Percentiles rank a stretch among this genome's conserved stretches.
Evolutionary conservation across 1,140 invertebrate genomes (phyloP).

Genomic region (Portunus trituberculatus): DNA sequence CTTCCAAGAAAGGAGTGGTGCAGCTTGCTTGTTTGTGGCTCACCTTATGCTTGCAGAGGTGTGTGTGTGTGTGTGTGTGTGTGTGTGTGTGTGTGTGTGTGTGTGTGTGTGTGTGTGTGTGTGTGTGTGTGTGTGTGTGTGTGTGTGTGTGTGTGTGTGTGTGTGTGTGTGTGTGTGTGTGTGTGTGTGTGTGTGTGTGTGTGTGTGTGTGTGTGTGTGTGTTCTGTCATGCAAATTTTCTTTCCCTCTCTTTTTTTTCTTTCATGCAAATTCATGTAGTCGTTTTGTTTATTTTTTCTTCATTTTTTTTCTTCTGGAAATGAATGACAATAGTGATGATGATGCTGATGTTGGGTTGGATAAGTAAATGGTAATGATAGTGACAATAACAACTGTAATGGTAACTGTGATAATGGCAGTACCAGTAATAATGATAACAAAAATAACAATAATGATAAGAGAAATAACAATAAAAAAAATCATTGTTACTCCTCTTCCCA

Average conservation of each 20-base stretch:
- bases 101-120: slow-evolving; percentile 12
- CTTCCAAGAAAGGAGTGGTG: not conserved
- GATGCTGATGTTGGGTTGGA: not conserved
- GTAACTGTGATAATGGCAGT: not conserved
- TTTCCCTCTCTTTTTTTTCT: not conserved
- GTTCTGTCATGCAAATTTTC: not conserved
- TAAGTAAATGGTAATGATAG: not conserved
- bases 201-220: not conserved
- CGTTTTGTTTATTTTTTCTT: no score
- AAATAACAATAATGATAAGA: no score
- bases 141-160: slow-evolving; percentile 16
- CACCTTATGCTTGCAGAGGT: not conserved
- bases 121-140: slow-evolving; percentile 17
- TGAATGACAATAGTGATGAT: not conserved
- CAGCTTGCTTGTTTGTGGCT: not conserved
- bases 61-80: slow-evolving; percentile 17
- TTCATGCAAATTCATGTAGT: not conserved
- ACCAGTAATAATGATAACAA: no score
- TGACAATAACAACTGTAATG: not conserved
- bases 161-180: slow-evolving; percentile 20
- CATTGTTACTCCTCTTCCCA: no score
- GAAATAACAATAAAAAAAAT: no score
- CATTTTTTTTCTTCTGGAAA: not conserved
- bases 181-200: slow-evolving; percentile 16
- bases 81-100: slow-evolving; percentile 17